Conservation (phyloP, 2,888 invertebrate species). For the Belgica antarctica region DNA sequence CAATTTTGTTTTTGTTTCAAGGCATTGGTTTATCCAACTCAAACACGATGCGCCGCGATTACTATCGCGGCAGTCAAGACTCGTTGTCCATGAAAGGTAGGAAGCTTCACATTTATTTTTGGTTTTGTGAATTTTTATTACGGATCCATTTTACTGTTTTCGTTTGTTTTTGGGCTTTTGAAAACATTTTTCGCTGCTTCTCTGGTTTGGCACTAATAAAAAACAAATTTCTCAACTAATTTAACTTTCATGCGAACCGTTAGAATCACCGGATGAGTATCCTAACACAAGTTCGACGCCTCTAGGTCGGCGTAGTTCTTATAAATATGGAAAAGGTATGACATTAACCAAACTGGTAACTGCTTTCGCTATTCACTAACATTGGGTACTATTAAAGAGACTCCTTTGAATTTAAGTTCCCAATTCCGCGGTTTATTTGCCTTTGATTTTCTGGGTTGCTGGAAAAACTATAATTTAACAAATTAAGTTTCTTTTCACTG, state of each 20-base stretch:
- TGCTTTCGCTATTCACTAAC: too few species aligned
- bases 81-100: conserved; percentile 78
- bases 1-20: conserved; percentile 46
- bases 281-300: conserved; percentile 62
- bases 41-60: conserved; percentile 79
- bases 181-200: too few species aligned
- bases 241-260: not conserved
- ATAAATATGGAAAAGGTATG: conserved; percentile 67
- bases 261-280: conserved; percentile 56
- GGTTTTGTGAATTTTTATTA: not conserved
- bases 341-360: too few species aligned
- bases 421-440: too few species aligned
- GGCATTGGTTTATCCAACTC: conserved; percentile 56
- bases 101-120: too few species aligned
- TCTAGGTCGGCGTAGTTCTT: conserved; percentile 78
- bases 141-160: conserved; percentile 48
- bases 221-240: not conserved
- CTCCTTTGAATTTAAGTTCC: too few species aligned
- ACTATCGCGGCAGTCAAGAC: conserved; percentile 89
- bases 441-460: too few species aligned
- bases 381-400: too few species aligned
- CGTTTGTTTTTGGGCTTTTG: conserved; percentile 43
- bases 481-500: too few species aligned
- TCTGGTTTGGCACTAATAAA: not conserved
- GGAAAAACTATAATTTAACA: too few species aligned